A percentile compares a stretch with the other conserved stretches of the same genome.
Conservation (phyloP, 2,113 vertebrate species). For the Microcebus lehilahytsara region DNA sequence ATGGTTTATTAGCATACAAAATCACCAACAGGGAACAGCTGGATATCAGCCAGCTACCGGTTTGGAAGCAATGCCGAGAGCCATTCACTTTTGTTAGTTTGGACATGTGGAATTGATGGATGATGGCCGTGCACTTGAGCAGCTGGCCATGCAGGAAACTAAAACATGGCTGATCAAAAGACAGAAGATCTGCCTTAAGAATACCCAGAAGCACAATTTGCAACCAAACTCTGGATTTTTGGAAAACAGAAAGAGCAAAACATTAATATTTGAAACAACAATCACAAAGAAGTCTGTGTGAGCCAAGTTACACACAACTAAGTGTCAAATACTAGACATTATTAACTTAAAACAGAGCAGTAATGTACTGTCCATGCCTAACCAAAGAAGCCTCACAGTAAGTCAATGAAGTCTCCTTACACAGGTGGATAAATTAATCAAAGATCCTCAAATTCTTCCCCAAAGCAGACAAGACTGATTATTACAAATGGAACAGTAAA, state of each 20-base stretch:
- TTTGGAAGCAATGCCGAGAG: slow-evolving; percentile 46
- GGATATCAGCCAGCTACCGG: slow-evolving; percentile 21
- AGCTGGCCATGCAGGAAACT: slow-evolving; percentile 49
- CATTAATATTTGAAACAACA: slow-evolving; percentile 53
- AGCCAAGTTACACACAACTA: slow-evolving; percentile 20
- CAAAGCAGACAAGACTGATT: background rate
- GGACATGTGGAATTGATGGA: slow-evolving; percentile 52
- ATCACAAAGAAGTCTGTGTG: slow-evolving; percentile 24
- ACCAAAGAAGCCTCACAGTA: background rate
- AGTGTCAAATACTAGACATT: background rate
- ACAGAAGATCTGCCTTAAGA: slow-evolving; percentile 44
- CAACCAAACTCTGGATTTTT: slow-evolving; percentile 26
- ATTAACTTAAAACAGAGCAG: slow-evolving; percentile 23
- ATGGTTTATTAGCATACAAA: slow-evolving; percentile 27
- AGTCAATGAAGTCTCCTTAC: background rate
- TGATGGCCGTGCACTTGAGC: slow-evolving; percentile 18
- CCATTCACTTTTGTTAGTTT: slow-evolving; percentile 49
- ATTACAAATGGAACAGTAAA: background rate
- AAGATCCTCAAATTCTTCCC: background rate
- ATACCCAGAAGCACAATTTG: slow-evolving; percentile 56
- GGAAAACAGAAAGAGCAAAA: slow-evolving; percentile 52
- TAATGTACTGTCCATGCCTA: background rate
- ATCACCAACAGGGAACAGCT: slow-evolving; percentile 32
- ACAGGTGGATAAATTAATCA: background rate
- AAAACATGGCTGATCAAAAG: slow-evolving; percentile 30